Percentiles rank a stretch among this genome's conserved stretches.
phyloP scores from a whole-genome alignment of 2,888 invertebrate species.

The Callinectes sapidus region DNA sequence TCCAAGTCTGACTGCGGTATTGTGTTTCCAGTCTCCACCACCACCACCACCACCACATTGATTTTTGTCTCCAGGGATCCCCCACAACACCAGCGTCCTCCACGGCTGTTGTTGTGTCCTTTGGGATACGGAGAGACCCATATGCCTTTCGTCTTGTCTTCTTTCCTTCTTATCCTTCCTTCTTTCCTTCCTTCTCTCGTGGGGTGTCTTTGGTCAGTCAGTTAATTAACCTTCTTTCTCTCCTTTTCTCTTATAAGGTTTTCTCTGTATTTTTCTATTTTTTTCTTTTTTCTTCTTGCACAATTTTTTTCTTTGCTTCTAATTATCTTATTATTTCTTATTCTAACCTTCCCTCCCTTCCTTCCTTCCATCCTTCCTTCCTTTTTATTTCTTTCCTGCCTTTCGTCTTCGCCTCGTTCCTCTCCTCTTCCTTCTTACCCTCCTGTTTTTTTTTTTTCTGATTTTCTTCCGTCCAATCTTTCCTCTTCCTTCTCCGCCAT shows the following conservation, averaged over 20 bases:
- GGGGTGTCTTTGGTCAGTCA: too few species aligned
- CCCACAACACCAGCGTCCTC: background rate
- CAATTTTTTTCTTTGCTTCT: background rate
- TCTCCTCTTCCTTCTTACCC: background rate
- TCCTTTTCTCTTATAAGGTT: background rate
- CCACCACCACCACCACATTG: background rate
- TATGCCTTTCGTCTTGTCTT: background rate
- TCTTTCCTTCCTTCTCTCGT: background rate
- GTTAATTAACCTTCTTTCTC: background rate
- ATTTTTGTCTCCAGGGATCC: background rate
- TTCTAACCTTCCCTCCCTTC: background rate
- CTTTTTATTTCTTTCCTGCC: background rate
- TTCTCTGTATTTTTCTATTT: background rate
- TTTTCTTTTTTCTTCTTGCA: background rate
- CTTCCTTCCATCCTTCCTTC: background rate
- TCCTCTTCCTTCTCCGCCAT: background rate
- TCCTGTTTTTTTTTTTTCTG: background rate
- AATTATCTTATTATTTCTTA: background rate
- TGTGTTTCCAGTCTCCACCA: background rate
- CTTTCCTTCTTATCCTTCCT: background rate
- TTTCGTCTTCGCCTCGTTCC: background rate
- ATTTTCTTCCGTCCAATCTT: background rate
- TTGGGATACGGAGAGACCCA: background rate
- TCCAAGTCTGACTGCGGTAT: background rate
- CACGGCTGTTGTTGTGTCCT: background rate